Conservation (phyloP, 2,113 vertebrate species). For the Ptychochromis oligacanthus region DNA sequence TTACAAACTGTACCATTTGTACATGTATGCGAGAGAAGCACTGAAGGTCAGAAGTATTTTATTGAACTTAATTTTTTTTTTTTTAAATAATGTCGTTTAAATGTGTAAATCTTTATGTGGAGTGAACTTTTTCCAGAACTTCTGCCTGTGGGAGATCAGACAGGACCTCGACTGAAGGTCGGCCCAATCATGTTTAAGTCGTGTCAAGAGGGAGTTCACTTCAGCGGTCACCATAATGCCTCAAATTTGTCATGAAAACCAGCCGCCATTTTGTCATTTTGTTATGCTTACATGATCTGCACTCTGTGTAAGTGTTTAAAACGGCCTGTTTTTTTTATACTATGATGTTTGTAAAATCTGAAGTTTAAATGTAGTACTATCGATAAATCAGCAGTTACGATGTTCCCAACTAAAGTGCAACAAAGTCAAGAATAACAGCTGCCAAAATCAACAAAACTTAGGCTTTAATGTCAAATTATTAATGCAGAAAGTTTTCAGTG, state of each 20-base stretch:
- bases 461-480: background rate
- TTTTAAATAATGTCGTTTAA: conserved; percentile 62
- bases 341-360: conserved; percentile 41
- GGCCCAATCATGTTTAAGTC: conserved; percentile 38
- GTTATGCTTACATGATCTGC: conserved; percentile 20
- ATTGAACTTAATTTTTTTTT: conserved; percentile 50
- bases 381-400: background rate
- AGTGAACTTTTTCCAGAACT: conserved; percentile 38
- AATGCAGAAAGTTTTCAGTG: background rate
- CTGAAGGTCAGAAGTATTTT: conserved; percentile 80
- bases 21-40: conserved; percentile 72
- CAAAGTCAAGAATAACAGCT: conserved; percentile 32
- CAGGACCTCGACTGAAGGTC: conserved; percentile 30
- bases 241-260: conserved; percentile 67
- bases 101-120: conserved; percentile 61
- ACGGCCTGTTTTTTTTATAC: conserved; percentile 3
- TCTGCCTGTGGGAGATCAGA: conserved; percentile 48
- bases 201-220: conserved; percentile 51
- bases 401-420: conserved; percentile 25
- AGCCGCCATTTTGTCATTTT: conserved; percentile 51
- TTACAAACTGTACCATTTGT: conserved; percentile 68
- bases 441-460: conserved; percentile 33
- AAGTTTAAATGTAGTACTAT: conserved; percentile 34
- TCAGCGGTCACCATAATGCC: conserved; percentile 74
- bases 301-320: background rate